A percentile compares a stretch with the other conserved stretches of the same genome.
These are phyloP conservation scores for Sisyra nigra DNA, from an alignment of 2,888 invertebrate species.

Conservation along the genomic window DNA sequence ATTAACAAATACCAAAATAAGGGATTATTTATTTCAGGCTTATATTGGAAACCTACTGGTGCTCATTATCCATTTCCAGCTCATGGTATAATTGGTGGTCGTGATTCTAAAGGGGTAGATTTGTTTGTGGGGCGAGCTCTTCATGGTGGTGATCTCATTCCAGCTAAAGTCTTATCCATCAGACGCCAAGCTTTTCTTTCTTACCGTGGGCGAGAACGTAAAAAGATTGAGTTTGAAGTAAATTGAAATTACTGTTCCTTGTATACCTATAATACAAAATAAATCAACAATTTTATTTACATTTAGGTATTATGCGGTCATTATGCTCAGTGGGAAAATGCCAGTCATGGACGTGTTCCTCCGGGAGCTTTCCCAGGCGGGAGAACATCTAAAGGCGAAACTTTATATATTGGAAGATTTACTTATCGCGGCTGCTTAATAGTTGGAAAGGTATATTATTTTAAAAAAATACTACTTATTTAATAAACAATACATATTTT, in stretches of 20 bases:
- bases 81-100: slow-evolving; percentile 12
- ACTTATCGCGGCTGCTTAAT: slow-evolving; percentile 15
- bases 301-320: slow-evolving; percentile 1
- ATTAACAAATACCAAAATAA: too few species aligned
- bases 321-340: slow-evolving; percentile 12
- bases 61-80: slow-evolving; percentile 7
- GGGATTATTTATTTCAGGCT: too few species aligned
- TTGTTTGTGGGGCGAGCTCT: slow-evolving; percentile 12
- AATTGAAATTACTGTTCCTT: neutral
- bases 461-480: too few species aligned
- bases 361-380: slow-evolving; percentile 24
- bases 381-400: slow-evolving; percentile 22
- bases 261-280: too few species aligned
- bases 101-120: slow-evolving; percentile 12
- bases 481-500: too few species aligned
- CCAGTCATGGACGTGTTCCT: slow-evolving; percentile 20
- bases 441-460: too few species aligned
- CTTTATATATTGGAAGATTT: slow-evolving; percentile 24
- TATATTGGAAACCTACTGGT: too few species aligned
- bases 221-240: slow-evolving; percentile 12
- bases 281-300: neutral
- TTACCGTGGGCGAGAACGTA: slow-evolving; percentile 11
- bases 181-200: slow-evolving; percentile 13
- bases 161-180: slow-evolving; percentile 14
- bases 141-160: slow-evolving; percentile 10